Evolutionary conservation across 2,797 vertebrate species (phyloP), one percentile per base, ranked within the genome.

Genomic region (Scleropages formosus): DNA sequence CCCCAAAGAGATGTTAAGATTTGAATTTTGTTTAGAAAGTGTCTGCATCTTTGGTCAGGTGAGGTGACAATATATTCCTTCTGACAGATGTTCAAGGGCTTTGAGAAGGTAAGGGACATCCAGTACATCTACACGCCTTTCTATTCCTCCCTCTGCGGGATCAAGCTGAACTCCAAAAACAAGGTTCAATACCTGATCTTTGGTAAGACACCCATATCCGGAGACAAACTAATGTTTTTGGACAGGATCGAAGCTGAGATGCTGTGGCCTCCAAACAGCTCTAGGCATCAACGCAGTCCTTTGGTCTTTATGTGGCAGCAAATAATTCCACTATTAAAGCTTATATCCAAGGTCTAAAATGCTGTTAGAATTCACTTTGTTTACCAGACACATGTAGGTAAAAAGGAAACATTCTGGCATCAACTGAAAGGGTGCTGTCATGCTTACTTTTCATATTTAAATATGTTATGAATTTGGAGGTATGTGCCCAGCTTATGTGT

Each of bases 31-130:
- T 39, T 6, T 6, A 39, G 6, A 6, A 39, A 39, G 31, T 39
- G 39, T 6, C 6, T 39, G 31, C n/a, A n/a, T n/a, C n/a, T 39
- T 39, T 39, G 31, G 31, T 39, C 39, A 39, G 6, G 31, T 39
- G 31, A 6, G 31, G 39, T 39, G 31, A 39, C 39, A 39, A 31
- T 39, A 31, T 39, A 31, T 39, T 39, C 6, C 31, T 69, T 46
- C n/a, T 46, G 89, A 77, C 83, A 98, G 96, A 96, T 97, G 93
- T 97, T 97, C 84, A 98, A 98, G 91, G 96, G 96, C 53, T 96
- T 95, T 83, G 92, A 96, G 84, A 95, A 94, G 81, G 85, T 93
- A 78, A 95, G 95, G 82, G 92, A 95, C 72, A 91, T 98, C 83
- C 93, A 95, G 79, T 95, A 94, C 39, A 89, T 97, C 82, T 97